Percentiles rank a stretch among this genome's conserved stretches.
phyloP scores from a whole-genome alignment of 1,140 invertebrate genomes.

The Sesamia nonagrioides region DNA sequence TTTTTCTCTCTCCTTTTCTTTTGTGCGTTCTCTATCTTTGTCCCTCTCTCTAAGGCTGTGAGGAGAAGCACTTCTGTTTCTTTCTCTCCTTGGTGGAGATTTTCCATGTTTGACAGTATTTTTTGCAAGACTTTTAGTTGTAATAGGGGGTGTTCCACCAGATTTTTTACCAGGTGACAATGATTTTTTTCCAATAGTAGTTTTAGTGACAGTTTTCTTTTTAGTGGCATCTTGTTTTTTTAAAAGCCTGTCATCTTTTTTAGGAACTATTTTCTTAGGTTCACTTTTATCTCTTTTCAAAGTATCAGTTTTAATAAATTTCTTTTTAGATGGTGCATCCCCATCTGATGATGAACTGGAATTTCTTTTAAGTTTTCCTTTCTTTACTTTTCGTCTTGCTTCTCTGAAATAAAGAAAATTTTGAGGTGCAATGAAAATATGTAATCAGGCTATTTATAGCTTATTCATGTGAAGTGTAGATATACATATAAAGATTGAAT shows the following conservation, averaged over 20 bases:
- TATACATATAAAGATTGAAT: too few species aligned
- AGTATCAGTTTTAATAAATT: constrained; percentile 79
- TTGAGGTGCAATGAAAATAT: constrained; percentile 7
- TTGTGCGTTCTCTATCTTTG: constrained; percentile 79
- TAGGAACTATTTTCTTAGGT: constrained; percentile 73
- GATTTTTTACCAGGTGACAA: constrained; percentile 85
- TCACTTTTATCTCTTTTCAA: constrained; percentile 84
- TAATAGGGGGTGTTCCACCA: constrained; percentile 85
- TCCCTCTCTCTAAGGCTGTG: constrained; percentile 78
- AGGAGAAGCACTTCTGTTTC: constrained; percentile 82
- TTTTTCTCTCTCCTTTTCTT: constrained; percentile 79
- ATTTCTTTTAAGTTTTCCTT: constrained; percentile 85
- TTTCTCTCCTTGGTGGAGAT: constrained; percentile 81
- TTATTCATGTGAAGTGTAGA: too few species aligned
- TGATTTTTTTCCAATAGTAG: constrained; percentile 82
- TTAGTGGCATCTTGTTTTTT: constrained; percentile 81
- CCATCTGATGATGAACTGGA: constrained; percentile 86
- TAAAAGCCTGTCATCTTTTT: constrained; percentile 81
- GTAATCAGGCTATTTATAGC: background rate
- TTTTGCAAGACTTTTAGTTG: constrained; percentile 82
- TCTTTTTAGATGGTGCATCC: constrained; percentile 84
- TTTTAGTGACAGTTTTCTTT: constrained; percentile 78
- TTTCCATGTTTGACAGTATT: constrained; percentile 79
- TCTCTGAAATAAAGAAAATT: constrained; percentile 70
- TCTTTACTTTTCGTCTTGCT: constrained; percentile 79